Percentiles rank a stretch among this genome's conserved stretches.
These are phyloP conservation scores for Phania funesta DNA, from an alignment of 2,888 invertebrate species.

Conservation along the genomic window DNA sequence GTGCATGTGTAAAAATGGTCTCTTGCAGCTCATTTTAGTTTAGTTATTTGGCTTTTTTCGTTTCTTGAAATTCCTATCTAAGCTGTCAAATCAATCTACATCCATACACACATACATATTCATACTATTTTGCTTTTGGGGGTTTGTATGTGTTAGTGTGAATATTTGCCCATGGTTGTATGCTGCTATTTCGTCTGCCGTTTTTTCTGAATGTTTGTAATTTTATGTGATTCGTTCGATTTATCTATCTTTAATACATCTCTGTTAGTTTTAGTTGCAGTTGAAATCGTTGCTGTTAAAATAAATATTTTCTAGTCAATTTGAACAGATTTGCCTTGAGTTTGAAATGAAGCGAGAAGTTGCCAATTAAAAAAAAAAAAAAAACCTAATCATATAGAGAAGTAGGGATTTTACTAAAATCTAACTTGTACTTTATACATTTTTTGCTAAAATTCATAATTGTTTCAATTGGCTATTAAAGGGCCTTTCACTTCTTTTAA, in stretches of 20 bases:
- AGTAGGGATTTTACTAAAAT: too few species aligned
- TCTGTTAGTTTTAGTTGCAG: conserved; percentile 25
- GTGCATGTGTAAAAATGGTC: conserved; percentile 21
- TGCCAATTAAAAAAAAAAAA: background rate
- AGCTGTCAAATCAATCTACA: conserved; percentile 66
- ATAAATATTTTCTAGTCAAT: conserved; percentile 35
- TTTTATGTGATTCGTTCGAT: conserved; percentile 55
- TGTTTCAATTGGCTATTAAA: too few species aligned
- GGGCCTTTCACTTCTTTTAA: too few species aligned
- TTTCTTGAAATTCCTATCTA: conserved; percentile 60
- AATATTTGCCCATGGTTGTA: background rate
- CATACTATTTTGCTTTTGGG: conserved; percentile 44
- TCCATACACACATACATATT: too few species aligned
- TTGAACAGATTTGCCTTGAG: conserved; percentile 18
- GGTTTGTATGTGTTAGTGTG: background rate
- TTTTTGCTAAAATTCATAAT: too few species aligned
- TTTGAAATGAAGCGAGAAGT: background rate
- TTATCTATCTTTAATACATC: conserved; percentile 43
- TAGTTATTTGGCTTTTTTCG: background rate
- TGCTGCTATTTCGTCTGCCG: background rate
- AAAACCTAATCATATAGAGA: background rate
- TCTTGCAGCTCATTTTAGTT: conserved; percentile 10
- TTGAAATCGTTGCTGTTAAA: conserved; percentile 22
- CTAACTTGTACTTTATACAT: too few species aligned
- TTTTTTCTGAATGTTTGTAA: conserved; percentile 30